These are phyloP conservation scores for Volucella inanis DNA, from an alignment of 2,888 invertebrate species.

Conservation along the genomic window DNA sequence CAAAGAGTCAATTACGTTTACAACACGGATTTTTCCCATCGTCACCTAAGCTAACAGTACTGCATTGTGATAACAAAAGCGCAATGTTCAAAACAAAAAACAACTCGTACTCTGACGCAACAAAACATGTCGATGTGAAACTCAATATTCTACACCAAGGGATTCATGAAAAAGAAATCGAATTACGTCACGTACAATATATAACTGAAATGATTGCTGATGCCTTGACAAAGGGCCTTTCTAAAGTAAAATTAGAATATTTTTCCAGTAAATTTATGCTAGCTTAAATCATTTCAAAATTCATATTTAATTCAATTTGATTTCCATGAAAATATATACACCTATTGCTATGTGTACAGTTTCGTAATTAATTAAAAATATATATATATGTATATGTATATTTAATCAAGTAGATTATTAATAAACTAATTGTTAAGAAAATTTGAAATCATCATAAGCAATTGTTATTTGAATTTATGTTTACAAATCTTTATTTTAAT, in stretches of 20 bases:
- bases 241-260: slow-evolving; percentile 12
- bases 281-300: slow-evolving; percentile 7
- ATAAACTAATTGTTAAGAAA: no score
- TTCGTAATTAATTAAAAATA: no score
- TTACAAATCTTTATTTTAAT: neutral
- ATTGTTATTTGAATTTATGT: slow-evolving; percentile 3
- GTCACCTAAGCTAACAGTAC: slow-evolving; percentile 28
- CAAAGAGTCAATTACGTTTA: slow-evolving; percentile 59
- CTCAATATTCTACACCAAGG: slow-evolving; percentile 52
- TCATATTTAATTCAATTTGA: neutral
- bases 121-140: slow-evolving; percentile 62
- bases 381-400: no score
- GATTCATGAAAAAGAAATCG: slow-evolving; percentile 2
- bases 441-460: neutral
- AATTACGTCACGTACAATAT: no score
- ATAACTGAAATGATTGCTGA: slow-evolving; percentile 22
- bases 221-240: slow-evolving; percentile 8
- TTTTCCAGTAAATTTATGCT: slow-evolving; percentile 3
- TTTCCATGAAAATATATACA: slow-evolving; percentile 2
- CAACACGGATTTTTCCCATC: slow-evolving; percentile 30
- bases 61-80: slow-evolving; percentile 55
- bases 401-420: no score
- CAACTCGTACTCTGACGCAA: slow-evolving; percentile 41
- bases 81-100: slow-evolving; percentile 48
- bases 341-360: neutral